These are phyloP conservation scores for Portunus trituberculatus DNA, from an alignment of 1,140 invertebrate genomes.

Conservation along the genomic window DNA sequence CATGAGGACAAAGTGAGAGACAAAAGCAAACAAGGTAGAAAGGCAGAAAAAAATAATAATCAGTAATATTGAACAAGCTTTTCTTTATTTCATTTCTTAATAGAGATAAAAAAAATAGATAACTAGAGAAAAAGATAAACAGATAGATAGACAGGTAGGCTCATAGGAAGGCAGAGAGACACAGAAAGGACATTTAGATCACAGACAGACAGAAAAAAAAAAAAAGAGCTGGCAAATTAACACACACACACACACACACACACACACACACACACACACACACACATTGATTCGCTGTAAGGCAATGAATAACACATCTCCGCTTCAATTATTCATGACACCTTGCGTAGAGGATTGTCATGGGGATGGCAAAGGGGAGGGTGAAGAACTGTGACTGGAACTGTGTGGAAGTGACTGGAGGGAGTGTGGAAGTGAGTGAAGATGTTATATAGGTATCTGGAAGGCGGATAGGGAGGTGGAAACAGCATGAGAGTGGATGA, in stretches of 20 bases:
- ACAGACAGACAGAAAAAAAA: not conserved
- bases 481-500: not conserved
- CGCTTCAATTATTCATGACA: not conserved
- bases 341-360: not conserved
- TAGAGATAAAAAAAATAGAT: not conserved
- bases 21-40: no score
- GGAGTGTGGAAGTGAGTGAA: not conserved
- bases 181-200: no score
- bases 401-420: not conserved
- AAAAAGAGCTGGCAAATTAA: not conserved
- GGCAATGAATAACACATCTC: not conserved
- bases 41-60: no score
- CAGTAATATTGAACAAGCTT: no score
- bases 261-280: conserved; percentile 20
- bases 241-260: conserved; percentile 37
- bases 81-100: no score
- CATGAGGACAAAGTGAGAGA: no score
- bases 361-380: not conserved
- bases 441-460: not conserved
- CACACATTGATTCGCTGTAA: conserved; percentile 5
- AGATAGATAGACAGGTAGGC: not conserved
- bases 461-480: not conserved
- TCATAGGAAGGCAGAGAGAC: no score
- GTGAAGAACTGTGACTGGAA: not conserved
- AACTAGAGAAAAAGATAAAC: not conserved